Evolutionary conservation across 2,113 vertebrate genomes (phyloP).

Genomic region (Epinephelus moara): DNA sequence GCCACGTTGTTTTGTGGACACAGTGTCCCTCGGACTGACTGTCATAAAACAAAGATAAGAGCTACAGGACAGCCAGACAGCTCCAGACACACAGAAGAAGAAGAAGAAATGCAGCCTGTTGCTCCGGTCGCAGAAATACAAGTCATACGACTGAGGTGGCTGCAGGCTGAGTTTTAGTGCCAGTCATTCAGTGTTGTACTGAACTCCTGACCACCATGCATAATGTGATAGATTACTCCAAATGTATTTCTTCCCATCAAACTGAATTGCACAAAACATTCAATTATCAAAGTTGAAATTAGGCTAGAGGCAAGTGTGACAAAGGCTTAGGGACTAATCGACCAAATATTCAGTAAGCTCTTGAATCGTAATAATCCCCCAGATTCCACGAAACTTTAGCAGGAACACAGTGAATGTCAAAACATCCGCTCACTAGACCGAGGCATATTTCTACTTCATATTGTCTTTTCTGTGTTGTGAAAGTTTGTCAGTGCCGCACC

Average conservation of each 20-base stretch:
- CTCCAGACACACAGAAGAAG: constrained; percentile 18
- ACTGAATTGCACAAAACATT: constrained; percentile 1
- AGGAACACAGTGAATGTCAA: not conserved
- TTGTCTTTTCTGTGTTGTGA: not conserved
- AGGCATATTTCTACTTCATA: not conserved
- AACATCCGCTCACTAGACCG: not conserved
- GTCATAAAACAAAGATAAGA: constrained; percentile 55
- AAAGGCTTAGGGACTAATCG: constrained; percentile 30
- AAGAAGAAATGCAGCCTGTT: constrained; percentile 2
- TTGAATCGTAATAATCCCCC: constrained; percentile 42
- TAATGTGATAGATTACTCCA: constrained; percentile 12
- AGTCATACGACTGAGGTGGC: constrained; percentile 54
- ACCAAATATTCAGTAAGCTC: constrained; percentile 46
- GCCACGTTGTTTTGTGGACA: constrained; percentile 42
- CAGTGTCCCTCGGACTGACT: constrained; percentile 11
- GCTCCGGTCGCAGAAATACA: constrained; percentile 18
- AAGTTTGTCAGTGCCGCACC: not conserved
- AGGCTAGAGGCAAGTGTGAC: constrained; percentile 1
- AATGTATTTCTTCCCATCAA: constrained; percentile 12
- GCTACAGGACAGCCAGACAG: not conserved
- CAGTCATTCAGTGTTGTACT: constrained; percentile 15
- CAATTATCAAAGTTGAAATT: not conserved
- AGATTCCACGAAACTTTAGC: constrained; percentile 30
- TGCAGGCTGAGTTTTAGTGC: constrained; percentile 23
- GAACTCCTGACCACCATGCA: constrained; percentile 44